A percentile compares a stretch with the other conserved stretches of the same genome.
These are phyloP conservation scores for Cosmorhoe ocellata DNA, from an alignment of 2,888 invertebrate species.

Conservation along the genomic window DNA sequence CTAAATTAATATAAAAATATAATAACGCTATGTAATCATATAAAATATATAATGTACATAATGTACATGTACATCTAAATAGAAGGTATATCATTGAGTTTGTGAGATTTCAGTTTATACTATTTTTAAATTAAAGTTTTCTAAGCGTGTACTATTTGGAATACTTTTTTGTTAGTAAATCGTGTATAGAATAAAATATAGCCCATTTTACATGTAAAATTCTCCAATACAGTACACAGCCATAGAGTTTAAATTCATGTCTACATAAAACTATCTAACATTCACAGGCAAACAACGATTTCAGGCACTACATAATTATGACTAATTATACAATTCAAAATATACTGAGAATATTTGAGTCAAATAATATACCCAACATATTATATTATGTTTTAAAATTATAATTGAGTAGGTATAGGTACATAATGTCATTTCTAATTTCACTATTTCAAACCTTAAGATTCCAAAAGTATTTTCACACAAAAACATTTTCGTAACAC, in stretches of 20 bases:
- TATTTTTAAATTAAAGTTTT: not conserved
- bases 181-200: not conserved
- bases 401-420: too few relatives aligned
- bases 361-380: too few relatives aligned
- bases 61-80: constrained; percentile 30
- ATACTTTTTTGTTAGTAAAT: not conserved
- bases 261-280: too few relatives aligned
- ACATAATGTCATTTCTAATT: too few relatives aligned
- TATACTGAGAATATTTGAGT: too few relatives aligned
- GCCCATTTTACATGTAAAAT: not conserved
- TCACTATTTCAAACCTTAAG: too few relatives aligned
- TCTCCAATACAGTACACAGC: not conserved
- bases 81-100: constrained; percentile 31
- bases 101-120: constrained; percentile 19
- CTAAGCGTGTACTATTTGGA: not conserved
- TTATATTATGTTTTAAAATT: too few relatives aligned
- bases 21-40: constrained; percentile 19
- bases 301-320: too few relatives aligned
- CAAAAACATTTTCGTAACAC: too few relatives aligned
- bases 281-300: too few relatives aligned
- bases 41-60: constrained; percentile 18
- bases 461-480: too few relatives aligned
- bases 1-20: constrained; percentile 37
- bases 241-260: not conserved
- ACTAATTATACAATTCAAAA: too few relatives aligned